Percentiles rank a stretch among this genome's conserved stretches.
These are phyloP conservation scores for Dromiciops gliroides DNA, from an alignment of 2,113 vertebrate species.

Conservation along the genomic window DNA sequence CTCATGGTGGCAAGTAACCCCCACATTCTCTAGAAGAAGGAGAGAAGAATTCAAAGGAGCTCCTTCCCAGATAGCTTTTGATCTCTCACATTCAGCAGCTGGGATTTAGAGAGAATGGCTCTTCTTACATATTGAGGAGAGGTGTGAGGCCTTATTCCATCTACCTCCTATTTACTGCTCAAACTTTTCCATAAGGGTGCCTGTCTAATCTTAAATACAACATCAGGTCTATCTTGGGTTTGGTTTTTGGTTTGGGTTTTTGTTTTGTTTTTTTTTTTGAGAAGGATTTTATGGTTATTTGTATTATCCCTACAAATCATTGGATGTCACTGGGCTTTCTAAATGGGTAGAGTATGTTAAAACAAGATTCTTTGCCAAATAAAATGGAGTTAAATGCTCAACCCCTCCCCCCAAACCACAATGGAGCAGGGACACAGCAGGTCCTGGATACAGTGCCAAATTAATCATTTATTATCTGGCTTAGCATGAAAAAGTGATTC, in stretches of 20 bases:
- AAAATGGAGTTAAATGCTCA: too few species aligned
- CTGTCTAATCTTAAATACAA: slow-evolving; percentile 23
- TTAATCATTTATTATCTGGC: too few species aligned
- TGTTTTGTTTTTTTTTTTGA: too few species aligned
- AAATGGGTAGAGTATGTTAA: slow-evolving; percentile 76
- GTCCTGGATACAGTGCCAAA: too few species aligned
- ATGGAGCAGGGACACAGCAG: too few species aligned
- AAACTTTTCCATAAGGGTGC: slow-evolving; percentile 30
- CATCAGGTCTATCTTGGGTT: slow-evolving; percentile 49
- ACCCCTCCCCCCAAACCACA: too few species aligned
- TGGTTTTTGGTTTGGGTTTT: too few species aligned
- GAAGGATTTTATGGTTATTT: slow-evolving; percentile 57
- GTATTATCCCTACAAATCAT: slow-evolving; percentile 67
- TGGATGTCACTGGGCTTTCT: slow-evolving; percentile 77
- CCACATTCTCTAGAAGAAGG: slow-evolving; percentile 62
- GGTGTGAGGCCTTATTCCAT: rapidly evolving
- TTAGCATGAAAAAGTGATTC: too few species aligned
- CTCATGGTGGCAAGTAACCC: slow-evolving; percentile 65
- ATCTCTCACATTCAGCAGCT: not conserved
- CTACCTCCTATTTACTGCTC: not conserved
- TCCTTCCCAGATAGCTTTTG: not conserved
- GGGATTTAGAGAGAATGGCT: not conserved
- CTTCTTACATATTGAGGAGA: not conserved
- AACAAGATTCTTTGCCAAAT: slow-evolving; percentile 63
- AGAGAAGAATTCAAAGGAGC: slow-evolving; percentile 20